phyloP scores from a whole-genome alignment of 2,113 vertebrate species.

The Melanostigma gelatinosum region DNA sequence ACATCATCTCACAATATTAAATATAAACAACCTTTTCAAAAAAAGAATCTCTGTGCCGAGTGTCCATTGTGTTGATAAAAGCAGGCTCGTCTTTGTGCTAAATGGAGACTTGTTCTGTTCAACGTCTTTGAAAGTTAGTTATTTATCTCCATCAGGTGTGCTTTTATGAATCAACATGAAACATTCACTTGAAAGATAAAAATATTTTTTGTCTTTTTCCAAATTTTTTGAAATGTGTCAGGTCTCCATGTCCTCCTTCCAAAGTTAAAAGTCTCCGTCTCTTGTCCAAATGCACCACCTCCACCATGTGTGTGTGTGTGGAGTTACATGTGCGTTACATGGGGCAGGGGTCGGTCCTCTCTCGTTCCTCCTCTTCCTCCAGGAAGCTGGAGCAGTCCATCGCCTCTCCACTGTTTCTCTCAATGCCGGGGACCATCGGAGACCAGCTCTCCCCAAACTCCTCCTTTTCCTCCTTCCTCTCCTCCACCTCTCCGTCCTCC shows the following conservation, averaged over 20 bases:
- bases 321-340: conserved; percentile 33
- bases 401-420: conserved; percentile 86
- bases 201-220: conserved; percentile 11
- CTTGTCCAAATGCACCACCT: background rate
- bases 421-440: conserved; percentile 60
- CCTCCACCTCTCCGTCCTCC: conserved; percentile 4
- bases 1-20: conserved; percentile 70
- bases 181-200: conserved; percentile 55
- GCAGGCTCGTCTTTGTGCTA: conserved; percentile 20
- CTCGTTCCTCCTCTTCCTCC: conserved; percentile 74
- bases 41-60: conserved; percentile 68
- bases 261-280: background rate
- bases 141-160: conserved; percentile 17
- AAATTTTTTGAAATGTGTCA: conserved; percentile 26
- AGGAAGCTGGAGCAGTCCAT: conserved; percentile 92
- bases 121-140: conserved; percentile 28
- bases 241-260: conserved; percentile 85
- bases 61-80: conserved; percentile 39
- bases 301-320: background rate
- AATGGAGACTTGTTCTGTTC: conserved; percentile 11
- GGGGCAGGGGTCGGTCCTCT: background rate
- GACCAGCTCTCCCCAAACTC: conserved; percentile 68
- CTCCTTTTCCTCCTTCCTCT: conserved; percentile 6
- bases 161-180: conserved; percentile 30
- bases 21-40: conserved; percentile 73